Conservation (phyloP, 1,140 invertebrate species). For the Pemphigus obesinymphae region DNA sequence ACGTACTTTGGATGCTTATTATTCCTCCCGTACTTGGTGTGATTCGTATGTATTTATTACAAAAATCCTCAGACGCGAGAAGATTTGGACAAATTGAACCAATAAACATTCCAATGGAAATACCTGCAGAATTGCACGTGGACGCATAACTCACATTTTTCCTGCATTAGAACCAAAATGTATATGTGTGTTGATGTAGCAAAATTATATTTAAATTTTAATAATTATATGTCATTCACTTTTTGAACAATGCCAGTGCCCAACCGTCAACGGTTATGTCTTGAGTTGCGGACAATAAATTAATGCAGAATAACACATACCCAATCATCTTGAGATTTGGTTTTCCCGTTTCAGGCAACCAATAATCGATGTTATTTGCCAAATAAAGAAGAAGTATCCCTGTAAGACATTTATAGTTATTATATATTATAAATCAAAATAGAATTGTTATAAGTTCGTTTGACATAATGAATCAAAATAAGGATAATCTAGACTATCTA, state of each 20-base stretch:
- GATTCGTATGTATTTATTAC: conserved; percentile 83
- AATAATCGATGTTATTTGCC: neutral
- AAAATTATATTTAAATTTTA: neutral
- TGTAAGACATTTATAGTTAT: too few relatives aligned
- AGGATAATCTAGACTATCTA: too few relatives aligned
- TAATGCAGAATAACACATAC: conserved; percentile 81
- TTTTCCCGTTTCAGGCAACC: conserved; percentile 34
- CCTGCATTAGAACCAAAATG: conserved; percentile 40
- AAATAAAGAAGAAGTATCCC: conserved; percentile 54
- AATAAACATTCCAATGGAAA: conserved; percentile 94
- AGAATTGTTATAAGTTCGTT: too few relatives aligned
- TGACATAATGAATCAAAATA: too few relatives aligned
- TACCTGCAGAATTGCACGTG: conserved; percentile 96
- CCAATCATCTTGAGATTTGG: conserved; percentile 75
- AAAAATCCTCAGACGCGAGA: conserved; percentile 91
- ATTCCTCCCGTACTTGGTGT: conserved; percentile 66
- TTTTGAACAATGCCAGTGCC: conserved; percentile 96
- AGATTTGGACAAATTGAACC: conserved; percentile 96
- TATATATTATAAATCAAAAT: too few relatives aligned
- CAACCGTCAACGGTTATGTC: conserved; percentile 99
- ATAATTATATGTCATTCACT: conserved; percentile 53
- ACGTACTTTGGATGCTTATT: conserved; percentile 79
- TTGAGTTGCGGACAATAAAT: conserved; percentile 96
- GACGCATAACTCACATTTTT: conserved; percentile 96
- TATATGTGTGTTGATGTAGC: neutral